Percentiles rank a stretch among this genome's conserved stretches.
phyloP scores from a whole-genome alignment of 1,140 invertebrate genomes.

The Camponotus vicinus region DNA sequence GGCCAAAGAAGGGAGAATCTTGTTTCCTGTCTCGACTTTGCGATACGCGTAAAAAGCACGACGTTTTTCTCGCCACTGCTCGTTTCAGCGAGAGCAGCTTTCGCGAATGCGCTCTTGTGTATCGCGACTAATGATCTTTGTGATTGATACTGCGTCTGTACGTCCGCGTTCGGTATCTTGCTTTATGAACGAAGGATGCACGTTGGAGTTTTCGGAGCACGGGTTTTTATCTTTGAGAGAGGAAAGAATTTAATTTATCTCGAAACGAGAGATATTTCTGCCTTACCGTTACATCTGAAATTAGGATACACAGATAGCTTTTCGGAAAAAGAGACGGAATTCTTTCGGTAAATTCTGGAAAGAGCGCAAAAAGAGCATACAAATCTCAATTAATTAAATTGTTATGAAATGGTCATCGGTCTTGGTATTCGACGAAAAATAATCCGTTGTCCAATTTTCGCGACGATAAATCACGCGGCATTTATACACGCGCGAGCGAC shows the following conservation, averaged over 20 bases:
- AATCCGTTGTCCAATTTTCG: slow-evolving; percentile 24
- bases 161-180: neutral
- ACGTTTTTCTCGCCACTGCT: neutral
- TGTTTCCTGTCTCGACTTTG: slow-evolving; percentile 19
- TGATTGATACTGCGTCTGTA: slow-evolving; percentile 44
- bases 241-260: slow-evolving; percentile 29
- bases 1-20: slow-evolving; percentile 3
- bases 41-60: slow-evolving; percentile 15
- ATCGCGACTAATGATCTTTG: slow-evolving; percentile 55
- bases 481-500: slow-evolving; percentile 2
- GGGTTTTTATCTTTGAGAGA: neutral
- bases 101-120: slow-evolving; percentile 10
- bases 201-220: neutral
- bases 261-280: neutral
- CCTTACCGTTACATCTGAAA: neutral
- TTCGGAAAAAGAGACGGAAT: neutral
- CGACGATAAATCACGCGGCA: slow-evolving; percentile 15
- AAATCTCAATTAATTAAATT: neutral
- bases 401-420: neutral
- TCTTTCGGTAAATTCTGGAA: neutral
- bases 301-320: neutral
- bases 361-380: neutral
- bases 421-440: neutral
- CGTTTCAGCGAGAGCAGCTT: slow-evolving; percentile 5
- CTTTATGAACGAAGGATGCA: neutral